phyloP scores from a whole-genome alignment of 2,888 invertebrate genomes.

The Prenolepis imparis region DNA sequence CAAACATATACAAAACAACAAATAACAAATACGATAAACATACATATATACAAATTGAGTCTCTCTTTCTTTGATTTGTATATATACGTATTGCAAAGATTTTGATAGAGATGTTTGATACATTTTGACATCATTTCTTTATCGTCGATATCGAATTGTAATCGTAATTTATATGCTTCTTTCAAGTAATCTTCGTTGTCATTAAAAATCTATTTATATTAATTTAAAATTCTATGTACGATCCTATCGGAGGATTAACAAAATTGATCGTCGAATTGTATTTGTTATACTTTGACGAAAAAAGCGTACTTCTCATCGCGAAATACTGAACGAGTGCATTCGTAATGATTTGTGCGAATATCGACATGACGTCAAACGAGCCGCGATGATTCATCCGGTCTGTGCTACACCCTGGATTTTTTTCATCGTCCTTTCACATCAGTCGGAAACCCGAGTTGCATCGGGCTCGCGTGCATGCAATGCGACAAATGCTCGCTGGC shows the following conservation, averaged over 20 bases:
- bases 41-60: not conserved
- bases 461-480: constrained; percentile 14
- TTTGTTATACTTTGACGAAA: not conserved
- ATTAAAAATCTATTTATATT: not conserved
- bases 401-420: not conserved
- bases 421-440: not conserved
- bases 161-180: not conserved
- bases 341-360: not conserved
- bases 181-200: too few relatives aligned
- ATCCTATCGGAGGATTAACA: not conserved
- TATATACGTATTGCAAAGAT: not conserved
- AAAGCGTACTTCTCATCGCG: not conserved
- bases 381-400: not conserved
- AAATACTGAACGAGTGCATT: not conserved
- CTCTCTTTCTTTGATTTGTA: not conserved
- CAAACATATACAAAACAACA: not conserved
- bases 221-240: not conserved
- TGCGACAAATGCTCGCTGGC: not conserved
- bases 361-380: not conserved
- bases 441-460: constrained; percentile 43
- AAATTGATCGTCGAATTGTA: not conserved
- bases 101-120: not conserved
- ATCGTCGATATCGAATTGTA: not conserved
- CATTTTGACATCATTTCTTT: not conserved
- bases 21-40: not conserved